phyloP scores from a whole-genome alignment of 23 tunicate genomes.

The Trididemnum miniatum region DNA sequence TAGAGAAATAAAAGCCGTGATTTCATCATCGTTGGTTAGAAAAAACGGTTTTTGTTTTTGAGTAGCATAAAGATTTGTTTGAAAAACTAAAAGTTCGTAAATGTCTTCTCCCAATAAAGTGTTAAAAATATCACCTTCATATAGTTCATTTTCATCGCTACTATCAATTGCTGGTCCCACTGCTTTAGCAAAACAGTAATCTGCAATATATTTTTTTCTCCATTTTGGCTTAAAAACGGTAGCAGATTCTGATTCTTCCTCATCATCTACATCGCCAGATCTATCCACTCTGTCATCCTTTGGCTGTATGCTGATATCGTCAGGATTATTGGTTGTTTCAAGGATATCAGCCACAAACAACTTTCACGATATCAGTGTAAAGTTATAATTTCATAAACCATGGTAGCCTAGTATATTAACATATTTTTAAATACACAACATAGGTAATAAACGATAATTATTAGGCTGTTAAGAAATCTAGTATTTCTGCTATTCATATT shows the following conservation, averaged over 20 bases:
- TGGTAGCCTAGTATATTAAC: too few relatives aligned
- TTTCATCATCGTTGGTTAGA: background rate
- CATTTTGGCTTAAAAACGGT: background rate
- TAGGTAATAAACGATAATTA: too few relatives aligned
- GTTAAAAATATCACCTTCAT: background rate
- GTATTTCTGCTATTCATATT: too few relatives aligned
- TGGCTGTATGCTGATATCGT: too few relatives aligned
- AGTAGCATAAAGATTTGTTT: conserved; percentile 1
- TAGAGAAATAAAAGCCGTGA: background rate
- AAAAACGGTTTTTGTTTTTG: conserved; percentile 7
- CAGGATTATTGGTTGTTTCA: too few relatives aligned
- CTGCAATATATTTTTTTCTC: background rate
- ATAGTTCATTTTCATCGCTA: background rate
- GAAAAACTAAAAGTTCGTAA: conserved; percentile 8
- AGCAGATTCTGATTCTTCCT: background rate
- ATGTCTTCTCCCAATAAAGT: background rate
- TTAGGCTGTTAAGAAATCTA: too few relatives aligned
- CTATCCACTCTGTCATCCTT: too few relatives aligned
- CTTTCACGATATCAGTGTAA: too few relatives aligned
- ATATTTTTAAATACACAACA: too few relatives aligned
- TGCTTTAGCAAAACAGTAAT: background rate
- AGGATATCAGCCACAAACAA: too few relatives aligned
- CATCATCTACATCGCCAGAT: too few relatives aligned
- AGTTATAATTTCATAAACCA: too few relatives aligned
- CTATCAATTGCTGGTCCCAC: background rate